Conservation (phyloP, 2,797 vertebrate species). For the Delichon dasypus region DNA sequence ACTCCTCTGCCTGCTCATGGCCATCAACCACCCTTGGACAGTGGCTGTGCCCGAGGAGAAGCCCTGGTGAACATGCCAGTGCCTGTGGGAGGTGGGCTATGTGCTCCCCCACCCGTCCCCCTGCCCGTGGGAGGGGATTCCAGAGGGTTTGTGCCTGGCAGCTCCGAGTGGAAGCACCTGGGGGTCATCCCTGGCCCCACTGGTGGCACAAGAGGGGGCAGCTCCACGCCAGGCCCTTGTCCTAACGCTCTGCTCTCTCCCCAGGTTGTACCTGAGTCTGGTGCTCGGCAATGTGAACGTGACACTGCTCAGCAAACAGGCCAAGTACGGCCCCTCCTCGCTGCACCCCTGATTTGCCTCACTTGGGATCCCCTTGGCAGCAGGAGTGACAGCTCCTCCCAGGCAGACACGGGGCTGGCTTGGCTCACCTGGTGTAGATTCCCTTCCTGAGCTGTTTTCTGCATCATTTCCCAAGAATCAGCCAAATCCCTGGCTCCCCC, state of each 20-base stretch:
- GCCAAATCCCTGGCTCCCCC: not conserved
- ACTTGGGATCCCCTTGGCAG: not conserved
- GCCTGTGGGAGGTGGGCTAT: not conserved
- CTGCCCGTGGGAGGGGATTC: not conserved
- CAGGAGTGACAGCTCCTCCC: fast-evolving
- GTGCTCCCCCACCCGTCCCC: not conserved
- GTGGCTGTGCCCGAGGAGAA: fast-evolving
- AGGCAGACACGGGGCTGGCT: not conserved
- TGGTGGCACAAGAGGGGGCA: not conserved
- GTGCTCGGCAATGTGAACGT: slow-evolving; percentile 94
- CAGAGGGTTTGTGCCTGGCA: not conserved
- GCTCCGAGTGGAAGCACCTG: not conserved
- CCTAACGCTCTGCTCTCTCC: not conserved
- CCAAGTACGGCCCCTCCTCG: slow-evolving; percentile 74
- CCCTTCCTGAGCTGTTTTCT: not conserved
- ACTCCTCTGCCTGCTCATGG: not conserved
- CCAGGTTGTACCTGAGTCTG: slow-evolving; percentile 91
- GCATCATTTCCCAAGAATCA: not conserved
- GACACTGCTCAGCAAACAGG: slow-evolving; percentile 92
- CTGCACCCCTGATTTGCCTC: not conserved
- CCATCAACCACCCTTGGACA: not conserved
- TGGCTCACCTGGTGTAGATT: not conserved
- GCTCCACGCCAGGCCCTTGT: not conserved
- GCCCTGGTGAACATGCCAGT: not conserved
- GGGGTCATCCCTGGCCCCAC: not conserved